Percentiles rank a stretch among this genome's conserved stretches.
Conservation (phyloP, 2,113 vertebrate species). For the Eulemur macaco region DNA sequence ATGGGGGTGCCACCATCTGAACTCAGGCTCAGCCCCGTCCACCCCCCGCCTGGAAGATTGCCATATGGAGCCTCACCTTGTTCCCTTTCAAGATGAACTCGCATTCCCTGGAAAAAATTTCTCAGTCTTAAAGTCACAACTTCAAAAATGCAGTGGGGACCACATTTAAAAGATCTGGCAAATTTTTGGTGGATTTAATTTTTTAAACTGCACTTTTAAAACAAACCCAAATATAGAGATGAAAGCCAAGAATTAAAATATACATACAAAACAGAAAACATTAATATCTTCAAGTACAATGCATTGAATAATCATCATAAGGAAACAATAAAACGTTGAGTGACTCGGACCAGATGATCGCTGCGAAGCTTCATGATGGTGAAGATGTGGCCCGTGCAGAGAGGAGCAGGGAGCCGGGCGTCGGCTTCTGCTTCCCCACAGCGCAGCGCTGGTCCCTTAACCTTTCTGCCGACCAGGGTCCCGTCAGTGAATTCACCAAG, state of each 20-base stretch:
- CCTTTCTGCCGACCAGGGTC: not conserved
- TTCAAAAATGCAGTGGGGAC: conserved; percentile 66
- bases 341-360: conserved; percentile 79
- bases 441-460: not conserved
- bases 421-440: not conserved
- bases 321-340: conserved; percentile 83
- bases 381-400: not conserved
- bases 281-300: conserved; percentile 77
- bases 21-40: not conserved
- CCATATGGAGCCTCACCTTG: conserved; percentile 72
- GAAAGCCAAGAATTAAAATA: conserved; percentile 82
- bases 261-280: conserved; percentile 82
- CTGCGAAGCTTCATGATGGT: conserved; percentile 2
- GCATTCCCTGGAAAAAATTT: conserved; percentile 60
- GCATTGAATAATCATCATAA: conserved; percentile 82
- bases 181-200: conserved; percentile 65
- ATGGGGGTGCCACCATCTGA: not conserved
- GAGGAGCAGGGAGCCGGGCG: not conserved
- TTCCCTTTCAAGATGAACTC: conserved; percentile 76
- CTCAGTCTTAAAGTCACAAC: conserved; percentile 73
- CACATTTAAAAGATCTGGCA: conserved; percentile 70
- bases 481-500: not conserved
- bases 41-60: conserved; percentile 43
- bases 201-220: conserved; percentile 76
- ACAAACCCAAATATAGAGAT: conserved; percentile 81